Base-by-base conservation (phyloP, 2,888 invertebrate genomes). In the Tachina lurida region DNA sequence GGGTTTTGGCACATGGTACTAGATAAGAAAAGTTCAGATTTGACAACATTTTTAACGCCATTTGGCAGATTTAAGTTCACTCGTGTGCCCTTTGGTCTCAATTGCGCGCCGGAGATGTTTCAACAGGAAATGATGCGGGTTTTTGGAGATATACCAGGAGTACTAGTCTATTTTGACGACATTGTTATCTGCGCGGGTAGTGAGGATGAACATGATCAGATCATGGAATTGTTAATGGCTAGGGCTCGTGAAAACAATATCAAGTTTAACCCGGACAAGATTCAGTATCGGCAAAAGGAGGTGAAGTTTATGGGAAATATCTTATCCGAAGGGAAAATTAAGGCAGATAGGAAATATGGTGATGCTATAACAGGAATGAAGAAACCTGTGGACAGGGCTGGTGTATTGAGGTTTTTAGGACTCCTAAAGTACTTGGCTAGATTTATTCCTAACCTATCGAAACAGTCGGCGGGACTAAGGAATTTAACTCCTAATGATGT, bases 401-500 rank as follows among this genome's bases (percentile, higher is more conserved):
- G 17, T 0, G 85, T 77, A 10, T 19, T 81, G 10, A 65, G 85
- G 1, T 74, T 85, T 7, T 17, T 75, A 5, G 75, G 75, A 1
- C 45, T 75, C 1, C 63, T 84, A 1, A 84, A 79, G 22, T 78
- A 78, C 56, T 17, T 84, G 31, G 45, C 45, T 3, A 58, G 68
- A 62, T 84, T 74, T 79, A 79, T 84, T 68, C 60, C 78, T 2
- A 65, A 47, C n/a, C n/a, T n/a, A n/a, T n/a, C n/a, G n/a, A n/a
- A n/a, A n/a, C 58, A 67, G 31, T 77, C 86, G 1, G 75, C 62
- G 5, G 86, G 77, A 45, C 58, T 87, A 10, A 47, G 87, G 39
- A 52, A 83, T 22, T 54, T 88, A 43, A 75, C 87, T 12, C 71
- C 75, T 73, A 87, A 88, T 39, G 68, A 87, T 73, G 68, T 74